Evolutionary conservation across 2,113 vertebrate genomes (phyloP), one percentile per base, ranked within the genome.

Genomic region (Trichechus manatus): DNA sequence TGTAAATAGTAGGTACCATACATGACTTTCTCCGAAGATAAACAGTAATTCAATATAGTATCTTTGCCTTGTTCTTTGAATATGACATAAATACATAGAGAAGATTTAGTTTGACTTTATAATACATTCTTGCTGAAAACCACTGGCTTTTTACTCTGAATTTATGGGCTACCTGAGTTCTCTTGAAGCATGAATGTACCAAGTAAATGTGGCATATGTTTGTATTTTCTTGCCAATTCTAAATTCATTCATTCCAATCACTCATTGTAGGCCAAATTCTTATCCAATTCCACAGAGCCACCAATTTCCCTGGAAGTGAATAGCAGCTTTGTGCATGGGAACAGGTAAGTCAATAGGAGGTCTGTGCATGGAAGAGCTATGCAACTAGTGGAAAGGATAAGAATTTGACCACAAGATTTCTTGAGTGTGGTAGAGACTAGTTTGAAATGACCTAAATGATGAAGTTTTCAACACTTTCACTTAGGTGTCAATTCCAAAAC

Each of bases 171-270:
- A 97, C 97, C 97, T 96, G 96, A 91, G 93, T 95, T 97, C 89
- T 81, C 78, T 56, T 95, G 94, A 97, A 95, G 92, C 87, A 1
- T 83, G 97, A 95, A 90, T 74, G n/a, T 89, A 93, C 92, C 87
- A 88, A 94, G 92, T 78, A 90, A 91, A 93, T 68, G 92, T 97
- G 95, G 81, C 95, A 97, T 92, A 95, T 95, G 93, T 96, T 81
- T 97, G 81, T 86, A 75, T 89, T 87, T 93, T 96, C 88, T 92
- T 96, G 96, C 97, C 97, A 97, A 59, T 91, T 96, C 87, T 86
- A 96, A 94, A 97, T 94, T 96, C 97, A 97, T 95, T 97, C 96
- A 97, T 97, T 98, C 92, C 96, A 97, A 95, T 97, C 95, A 77
- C 93, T 97, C 88, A 75, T 84, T 92, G 87, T 93, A 89, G 78